These are phyloP conservation scores for Mus spicilegus DNA, from an alignment of 2,113 vertebrate species.

Conservation along the genomic window DNA sequence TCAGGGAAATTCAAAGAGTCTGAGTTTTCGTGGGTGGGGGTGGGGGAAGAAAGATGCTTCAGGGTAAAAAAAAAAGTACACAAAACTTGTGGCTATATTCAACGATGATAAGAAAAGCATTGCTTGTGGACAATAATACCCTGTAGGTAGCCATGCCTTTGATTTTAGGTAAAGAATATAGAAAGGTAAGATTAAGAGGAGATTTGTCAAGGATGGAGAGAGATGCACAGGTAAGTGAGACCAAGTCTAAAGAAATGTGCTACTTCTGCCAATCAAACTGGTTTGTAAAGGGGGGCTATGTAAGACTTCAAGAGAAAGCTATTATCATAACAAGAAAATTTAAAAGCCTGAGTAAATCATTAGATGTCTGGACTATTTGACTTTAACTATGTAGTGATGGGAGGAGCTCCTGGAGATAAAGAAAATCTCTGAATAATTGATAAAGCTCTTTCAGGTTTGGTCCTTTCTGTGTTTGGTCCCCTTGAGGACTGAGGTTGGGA, in stretches of 20 bases:
- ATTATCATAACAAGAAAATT: conserved; percentile 11
- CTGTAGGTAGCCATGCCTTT: background rate
- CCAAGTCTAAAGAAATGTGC: background rate
- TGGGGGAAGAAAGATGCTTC: background rate
- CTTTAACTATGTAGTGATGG: background rate
- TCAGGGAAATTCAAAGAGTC: background rate
- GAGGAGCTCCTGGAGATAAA: background rate
- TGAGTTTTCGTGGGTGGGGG: background rate
- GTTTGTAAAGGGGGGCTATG: background rate
- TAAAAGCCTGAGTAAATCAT: background rate
- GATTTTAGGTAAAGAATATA: background rate
- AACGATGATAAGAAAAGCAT: background rate
- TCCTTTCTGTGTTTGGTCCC: background rate
- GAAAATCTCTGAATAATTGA: conserved; percentile 29
- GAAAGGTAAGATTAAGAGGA: background rate
- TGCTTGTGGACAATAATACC: background rate
- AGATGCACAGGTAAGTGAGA: background rate
- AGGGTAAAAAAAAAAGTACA: conserved; percentile 22
- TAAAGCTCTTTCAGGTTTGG: background rate
- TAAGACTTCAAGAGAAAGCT: conserved; percentile 8
- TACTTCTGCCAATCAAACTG: background rate
- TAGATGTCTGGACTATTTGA: conserved; percentile 19
- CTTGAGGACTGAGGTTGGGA: conserved; percentile 25
- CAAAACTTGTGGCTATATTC: conserved; percentile 5
- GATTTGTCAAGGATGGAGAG: background rate